phyloP scores from a whole-genome alignment of 2,113 vertebrate genomes.

The Notarius lentiginosus region DNA sequence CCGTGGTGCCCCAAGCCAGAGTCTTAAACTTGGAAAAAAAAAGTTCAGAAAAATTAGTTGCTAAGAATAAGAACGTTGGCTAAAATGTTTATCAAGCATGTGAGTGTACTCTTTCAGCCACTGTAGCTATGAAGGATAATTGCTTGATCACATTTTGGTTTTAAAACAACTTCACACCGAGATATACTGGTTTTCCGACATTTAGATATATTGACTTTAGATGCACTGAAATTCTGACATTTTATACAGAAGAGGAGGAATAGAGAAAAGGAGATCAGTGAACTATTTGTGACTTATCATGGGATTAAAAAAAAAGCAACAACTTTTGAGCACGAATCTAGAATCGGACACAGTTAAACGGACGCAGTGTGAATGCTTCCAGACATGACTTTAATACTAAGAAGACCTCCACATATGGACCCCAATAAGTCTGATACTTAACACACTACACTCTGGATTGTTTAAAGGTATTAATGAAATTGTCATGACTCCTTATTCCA shows the following conservation, averaged over 20 bases:
- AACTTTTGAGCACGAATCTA: background rate
- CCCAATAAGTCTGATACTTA: background rate
- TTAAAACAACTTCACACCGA: background rate
- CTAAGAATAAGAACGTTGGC: background rate
- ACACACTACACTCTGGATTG: conserved; percentile 10
- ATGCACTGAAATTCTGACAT: background rate
- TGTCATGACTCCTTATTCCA: background rate
- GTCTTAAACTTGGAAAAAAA: background rate
- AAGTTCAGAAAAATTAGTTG: background rate
- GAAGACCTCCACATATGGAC: conserved; percentile 11
- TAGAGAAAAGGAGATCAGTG: background rate
- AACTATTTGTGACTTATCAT: background rate
- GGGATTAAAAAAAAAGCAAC: background rate
- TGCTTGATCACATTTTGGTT: no score
- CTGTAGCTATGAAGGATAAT: background rate
- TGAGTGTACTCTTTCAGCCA: background rate
- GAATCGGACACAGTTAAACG: background rate
- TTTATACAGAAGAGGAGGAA: background rate
- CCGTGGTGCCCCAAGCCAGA: no score
- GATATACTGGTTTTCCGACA: background rate
- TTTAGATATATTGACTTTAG: background rate
- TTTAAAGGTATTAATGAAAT: conserved; percentile 28
- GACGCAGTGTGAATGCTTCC: background rate
- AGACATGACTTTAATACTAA: background rate
- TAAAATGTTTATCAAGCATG: background rate